Percentiles rank a stretch among this genome's conserved stretches.
Conservation (phyloP, 2,888 invertebrate genomes). For the Amblyjoppa fuscipennis region DNA sequence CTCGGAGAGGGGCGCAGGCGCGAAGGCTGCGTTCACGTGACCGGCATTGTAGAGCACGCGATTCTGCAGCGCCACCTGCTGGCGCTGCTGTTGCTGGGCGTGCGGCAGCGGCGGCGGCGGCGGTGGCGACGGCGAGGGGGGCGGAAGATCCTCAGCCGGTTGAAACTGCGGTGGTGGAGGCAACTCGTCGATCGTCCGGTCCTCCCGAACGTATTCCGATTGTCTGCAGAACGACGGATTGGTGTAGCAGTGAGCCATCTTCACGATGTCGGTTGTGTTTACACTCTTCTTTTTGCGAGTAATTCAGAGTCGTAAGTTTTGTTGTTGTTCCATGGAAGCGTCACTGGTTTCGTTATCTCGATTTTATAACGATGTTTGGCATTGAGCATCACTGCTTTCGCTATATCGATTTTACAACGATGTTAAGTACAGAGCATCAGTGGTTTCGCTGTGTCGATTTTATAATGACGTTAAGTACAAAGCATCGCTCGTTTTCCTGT, state of each 20-base stretch:
- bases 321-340: too few relatives aligned
- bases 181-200: constrained; percentile 82
- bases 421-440: too few relatives aligned
- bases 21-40: constrained; percentile 79
- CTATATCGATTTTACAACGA: too few relatives aligned
- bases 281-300: not conserved
- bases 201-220: constrained; percentile 88
- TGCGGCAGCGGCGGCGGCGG: constrained; percentile 78
- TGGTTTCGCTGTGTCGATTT: too few relatives aligned
- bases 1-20: constrained; percentile 66
- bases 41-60: constrained; percentile 70
- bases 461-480: too few relatives aligned
- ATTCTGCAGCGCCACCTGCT: constrained; percentile 23
- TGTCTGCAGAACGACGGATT: constrained; percentile 93
- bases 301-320: too few relatives aligned
- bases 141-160: constrained; percentile 71
- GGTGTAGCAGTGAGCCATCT: constrained; percentile 88
- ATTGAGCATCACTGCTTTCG: too few relatives aligned
- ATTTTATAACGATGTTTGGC: too few relatives aligned
- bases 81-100: constrained; percentile 68
- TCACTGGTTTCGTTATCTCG: too few relatives aligned
- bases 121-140: constrained; percentile 78
- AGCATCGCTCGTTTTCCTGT: too few relatives aligned
- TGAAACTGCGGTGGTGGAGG: constrained; percentile 84
- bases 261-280: constrained; percentile 5